Evolutionary conservation across 2,113 vertebrate species (phyloP).

Genomic region (Buteo buteo): DNA sequence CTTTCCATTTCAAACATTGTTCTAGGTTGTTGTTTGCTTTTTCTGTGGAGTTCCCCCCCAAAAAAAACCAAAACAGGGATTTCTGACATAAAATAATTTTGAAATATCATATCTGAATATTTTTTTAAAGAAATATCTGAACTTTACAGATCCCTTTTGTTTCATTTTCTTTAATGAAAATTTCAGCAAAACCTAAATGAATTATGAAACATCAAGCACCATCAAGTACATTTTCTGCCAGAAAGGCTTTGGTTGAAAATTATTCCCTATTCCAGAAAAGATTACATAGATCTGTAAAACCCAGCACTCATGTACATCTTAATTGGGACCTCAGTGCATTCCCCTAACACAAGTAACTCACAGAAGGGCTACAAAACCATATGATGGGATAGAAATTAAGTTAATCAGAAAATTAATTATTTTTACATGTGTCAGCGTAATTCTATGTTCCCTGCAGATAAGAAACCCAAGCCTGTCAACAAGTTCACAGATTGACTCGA

Average conservation of each 20-base stretch:
- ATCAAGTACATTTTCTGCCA: background rate
- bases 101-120: no score
- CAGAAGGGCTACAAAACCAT: background rate
- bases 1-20: background rate
- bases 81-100: background rate
- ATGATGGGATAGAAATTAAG: accelerated
- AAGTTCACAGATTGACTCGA: background rate
- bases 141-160: background rate
- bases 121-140: background rate
- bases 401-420: background rate
- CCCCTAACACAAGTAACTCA: no score
- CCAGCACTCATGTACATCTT: background rate
- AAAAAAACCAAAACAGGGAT: background rate
- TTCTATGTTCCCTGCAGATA: background rate
- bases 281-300: background rate
- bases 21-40: background rate
- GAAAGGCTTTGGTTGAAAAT: background rate
- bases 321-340: background rate
- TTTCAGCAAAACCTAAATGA: background rate
- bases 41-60: background rate
- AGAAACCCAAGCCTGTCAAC: background rate
- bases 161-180: background rate
- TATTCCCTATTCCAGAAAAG: background rate
- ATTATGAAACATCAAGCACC: background rate
- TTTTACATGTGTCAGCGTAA: background rate